Base-by-base conservation (phyloP, 2,113 vertebrate genomes). In the Anthoscopus minutus region DNA sequence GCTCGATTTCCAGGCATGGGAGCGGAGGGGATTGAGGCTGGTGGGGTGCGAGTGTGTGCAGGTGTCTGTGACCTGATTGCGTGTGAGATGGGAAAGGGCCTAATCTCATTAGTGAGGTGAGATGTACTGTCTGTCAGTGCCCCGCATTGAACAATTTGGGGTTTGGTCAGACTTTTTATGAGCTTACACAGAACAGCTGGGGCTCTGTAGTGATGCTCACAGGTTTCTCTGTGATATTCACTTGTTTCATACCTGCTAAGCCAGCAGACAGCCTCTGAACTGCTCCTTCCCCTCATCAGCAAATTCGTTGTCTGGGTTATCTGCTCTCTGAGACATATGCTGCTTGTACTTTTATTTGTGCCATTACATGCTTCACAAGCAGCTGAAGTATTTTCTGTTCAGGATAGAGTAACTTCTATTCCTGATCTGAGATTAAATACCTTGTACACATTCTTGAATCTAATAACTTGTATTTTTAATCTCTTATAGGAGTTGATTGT, bases 401-500 rank as follows among this genome's bases (percentile, higher is more conserved):
- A 9, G 9, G 15, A 16, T 31, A 56, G 25, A 60, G 24, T 18
- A 77, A 11, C 15, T 81, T 81, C 50, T 62, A 0, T 40, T 65
- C 30, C 37, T 54, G 7, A 42, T 27, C 16, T 44, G 42, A 62
- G 23, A 48, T 62, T 11, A 77, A 72, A 13, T 12, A 16, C 9
- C 15, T 44, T 66, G 30, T 33, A 7, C 9, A 2, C 72, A 6
- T 27, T 81, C 14, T 73, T 54, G 6, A 48, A 23, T 57, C 0
- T 0, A 67, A 5, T 93, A 70, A 86, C 23, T 78, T 37, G 15
- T 54, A 4, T 78, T 77, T 81, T 82, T 40, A 56, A 64, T 96
- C 67, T 95, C 38, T 97, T 20, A 5, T 58, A 98, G 98, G 93
- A 86, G 28, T 91, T 57, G 82, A 37, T 74, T 80, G 45, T 72